phyloP scores from a whole-genome alignment of 2,113 vertebrate species.

The Stomatorhinus ivindoensis region DNA sequence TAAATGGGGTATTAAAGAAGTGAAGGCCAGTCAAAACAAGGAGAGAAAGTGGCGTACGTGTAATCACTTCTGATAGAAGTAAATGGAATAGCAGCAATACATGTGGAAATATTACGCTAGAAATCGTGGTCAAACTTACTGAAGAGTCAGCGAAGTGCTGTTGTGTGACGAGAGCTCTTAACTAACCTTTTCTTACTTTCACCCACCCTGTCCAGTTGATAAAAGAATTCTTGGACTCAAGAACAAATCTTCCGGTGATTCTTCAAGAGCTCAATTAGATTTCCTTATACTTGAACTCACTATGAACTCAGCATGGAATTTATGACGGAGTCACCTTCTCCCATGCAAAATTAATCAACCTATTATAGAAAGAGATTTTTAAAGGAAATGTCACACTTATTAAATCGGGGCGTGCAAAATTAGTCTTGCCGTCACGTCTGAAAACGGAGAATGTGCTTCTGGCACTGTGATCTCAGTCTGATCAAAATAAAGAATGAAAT shows the following conservation, averaged over 20 bases:
- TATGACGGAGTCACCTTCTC: not conserved
- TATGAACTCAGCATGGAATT: conserved; percentile 8
- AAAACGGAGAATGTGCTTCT: not conserved
- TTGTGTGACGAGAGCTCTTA: not conserved
- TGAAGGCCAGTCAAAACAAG: not conserved
- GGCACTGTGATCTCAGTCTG: not conserved
- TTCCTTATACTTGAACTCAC: not conserved
- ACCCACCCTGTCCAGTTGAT: not conserved
- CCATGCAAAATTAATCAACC: not conserved
- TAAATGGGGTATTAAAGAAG: not conserved
- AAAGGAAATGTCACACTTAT: not conserved
- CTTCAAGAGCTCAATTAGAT: not conserved
- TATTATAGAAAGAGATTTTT: not conserved
- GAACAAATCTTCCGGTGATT: not conserved
- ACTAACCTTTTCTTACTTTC: not conserved
- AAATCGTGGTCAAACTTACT: not conserved
- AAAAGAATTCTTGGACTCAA: not conserved
- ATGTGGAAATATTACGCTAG: not conserved
- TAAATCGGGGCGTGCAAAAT: not conserved
- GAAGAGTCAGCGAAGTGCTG: not conserved
- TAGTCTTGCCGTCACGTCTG: not conserved
- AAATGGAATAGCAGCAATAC: not conserved
- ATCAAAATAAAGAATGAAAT: not conserved
- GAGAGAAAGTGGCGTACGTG: not conserved
- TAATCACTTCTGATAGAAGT: not conserved